A percentile compares a stretch with the other conserved stretches of the same genome.
These are phyloP conservation scores for Pelosia muscerda DNA, from an alignment of 2,888 invertebrate genomes.

Conservation along the genomic window DNA sequence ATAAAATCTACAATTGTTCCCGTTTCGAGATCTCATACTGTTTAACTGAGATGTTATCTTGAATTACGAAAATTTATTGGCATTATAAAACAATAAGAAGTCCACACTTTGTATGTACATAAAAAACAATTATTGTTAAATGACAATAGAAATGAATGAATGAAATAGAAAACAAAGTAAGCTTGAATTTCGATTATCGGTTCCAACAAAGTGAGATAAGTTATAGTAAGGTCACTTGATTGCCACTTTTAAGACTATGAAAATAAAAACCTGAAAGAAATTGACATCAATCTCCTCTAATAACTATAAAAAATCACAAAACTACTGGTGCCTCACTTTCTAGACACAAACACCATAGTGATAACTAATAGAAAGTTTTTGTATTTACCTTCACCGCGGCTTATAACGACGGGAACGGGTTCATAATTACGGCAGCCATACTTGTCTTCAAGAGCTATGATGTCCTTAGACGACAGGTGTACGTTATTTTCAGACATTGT, in stretches of 20 bases:
- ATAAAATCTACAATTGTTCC: not conserved
- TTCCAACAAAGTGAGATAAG: too few species aligned
- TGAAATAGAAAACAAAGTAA: not conserved
- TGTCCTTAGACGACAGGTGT: slow-evolving; percentile 78
- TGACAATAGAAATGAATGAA: slow-evolving; percentile 12
- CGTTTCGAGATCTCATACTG: slow-evolving; percentile 4
- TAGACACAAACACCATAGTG: too few species aligned
- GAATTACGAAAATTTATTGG: slow-evolving; percentile 18
- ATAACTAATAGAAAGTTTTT: not conserved
- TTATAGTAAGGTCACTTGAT: too few species aligned
- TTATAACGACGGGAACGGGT: slow-evolving; percentile 94
- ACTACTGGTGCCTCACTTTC: too few species aligned
- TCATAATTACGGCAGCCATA: slow-evolving; percentile 99
- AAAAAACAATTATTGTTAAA: slow-evolving; percentile 5
- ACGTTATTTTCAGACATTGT: slow-evolving; percentile 69
- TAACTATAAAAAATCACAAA: too few species aligned
- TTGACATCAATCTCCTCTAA: not conserved
- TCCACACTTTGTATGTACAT: not conserved
- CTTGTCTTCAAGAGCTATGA: slow-evolving; percentile 94
- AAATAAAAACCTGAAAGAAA: too few species aligned
- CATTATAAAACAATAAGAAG: slow-evolving; percentile 9
- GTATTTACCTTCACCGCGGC: slow-evolving; percentile 92
- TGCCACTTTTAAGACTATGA: too few species aligned
- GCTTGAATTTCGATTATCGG: not conserved
- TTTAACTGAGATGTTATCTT: slow-evolving; percentile 14